These are phyloP conservation scores for Rhinoraja longicauda DNA, from an alignment of 2,797 vertebrate genomes.

Conservation along the genomic window DNA sequence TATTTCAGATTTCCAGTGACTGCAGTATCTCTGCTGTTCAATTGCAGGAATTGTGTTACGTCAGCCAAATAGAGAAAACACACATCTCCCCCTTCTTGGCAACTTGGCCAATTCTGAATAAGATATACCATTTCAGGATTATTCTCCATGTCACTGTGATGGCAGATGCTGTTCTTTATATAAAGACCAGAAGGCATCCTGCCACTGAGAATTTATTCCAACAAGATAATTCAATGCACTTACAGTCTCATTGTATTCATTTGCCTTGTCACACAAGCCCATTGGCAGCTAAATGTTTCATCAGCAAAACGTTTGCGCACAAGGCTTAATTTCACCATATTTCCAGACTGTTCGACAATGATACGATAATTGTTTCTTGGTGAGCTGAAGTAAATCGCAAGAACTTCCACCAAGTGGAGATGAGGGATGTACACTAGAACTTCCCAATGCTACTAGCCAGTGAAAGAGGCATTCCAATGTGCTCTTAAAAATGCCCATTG, in stretches of 20 bases:
- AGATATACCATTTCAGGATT: background rate
- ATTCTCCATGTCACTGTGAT: background rate
- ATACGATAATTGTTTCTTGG: background rate
- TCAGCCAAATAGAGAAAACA: background rate
- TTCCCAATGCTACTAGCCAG: background rate
- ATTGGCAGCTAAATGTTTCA: background rate
- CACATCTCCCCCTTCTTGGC: slow-evolving; percentile 8
- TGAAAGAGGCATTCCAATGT: background rate
- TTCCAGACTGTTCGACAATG: background rate
- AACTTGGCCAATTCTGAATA: background rate
- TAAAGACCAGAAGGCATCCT: background rate
- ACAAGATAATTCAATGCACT: background rate
- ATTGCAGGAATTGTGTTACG: background rate
- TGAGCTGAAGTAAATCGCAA: background rate
- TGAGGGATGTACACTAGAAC: background rate
- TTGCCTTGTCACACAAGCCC: background rate
- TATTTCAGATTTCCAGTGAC: too few relatives aligned
- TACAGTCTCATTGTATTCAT: background rate
- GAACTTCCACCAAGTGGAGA: background rate
- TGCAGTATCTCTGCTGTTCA: too few relatives aligned
- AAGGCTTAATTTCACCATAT: background rate
- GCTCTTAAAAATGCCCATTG: background rate
- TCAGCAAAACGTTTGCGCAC: background rate
- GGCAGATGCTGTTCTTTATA: background rate
- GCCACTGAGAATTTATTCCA: background rate